phyloP scores from a whole-genome alignment of 1,140 invertebrate genomes.

The Pygmarrhopalites habei region DNA sequence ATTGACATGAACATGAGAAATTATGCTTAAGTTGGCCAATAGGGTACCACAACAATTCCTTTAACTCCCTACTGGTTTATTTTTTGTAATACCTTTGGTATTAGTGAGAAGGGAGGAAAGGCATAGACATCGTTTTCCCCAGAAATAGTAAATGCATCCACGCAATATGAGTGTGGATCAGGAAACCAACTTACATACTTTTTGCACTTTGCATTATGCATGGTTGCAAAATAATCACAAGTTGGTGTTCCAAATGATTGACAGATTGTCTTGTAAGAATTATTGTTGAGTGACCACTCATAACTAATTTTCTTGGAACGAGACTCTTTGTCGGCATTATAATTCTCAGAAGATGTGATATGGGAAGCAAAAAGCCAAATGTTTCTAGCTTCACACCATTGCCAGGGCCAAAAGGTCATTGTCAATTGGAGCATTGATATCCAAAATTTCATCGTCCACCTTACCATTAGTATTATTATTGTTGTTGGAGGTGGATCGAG shows the following conservation, averaged over 20 bases:
- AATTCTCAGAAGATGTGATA: conserved; percentile 8
- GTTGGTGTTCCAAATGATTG: neutral
- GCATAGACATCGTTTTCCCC: conserved; percentile 12
- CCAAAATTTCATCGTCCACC: neutral
- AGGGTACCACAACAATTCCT: conserved; percentile 6
- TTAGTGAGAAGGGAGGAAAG: conserved; percentile 21
- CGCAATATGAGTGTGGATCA: conserved; percentile 4
- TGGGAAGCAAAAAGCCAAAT: conserved; percentile 5
- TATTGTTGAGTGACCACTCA: neutral
- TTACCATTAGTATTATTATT: neutral
- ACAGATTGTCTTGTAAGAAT: neutral
- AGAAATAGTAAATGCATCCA: conserved; percentile 8
- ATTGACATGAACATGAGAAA: neutral
- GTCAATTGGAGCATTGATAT: neutral
- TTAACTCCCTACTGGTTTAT: neutral
- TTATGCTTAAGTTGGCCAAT: conserved; percentile 14
- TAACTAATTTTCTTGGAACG: neutral
- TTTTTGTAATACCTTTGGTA: conserved; percentile 10
- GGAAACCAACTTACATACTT: conserved; percentile 9
- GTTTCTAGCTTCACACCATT: neutral
- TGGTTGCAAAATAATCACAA: neutral
- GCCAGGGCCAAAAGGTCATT: conserved; percentile 6
- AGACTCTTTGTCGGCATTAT: neutral
- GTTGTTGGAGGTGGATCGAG: too few species aligned
- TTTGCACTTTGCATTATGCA: neutral